These are phyloP conservation scores for Drepanosiphum platanoidis DNA, from an alignment of 2,888 invertebrate species.

Conservation along the genomic window DNA sequence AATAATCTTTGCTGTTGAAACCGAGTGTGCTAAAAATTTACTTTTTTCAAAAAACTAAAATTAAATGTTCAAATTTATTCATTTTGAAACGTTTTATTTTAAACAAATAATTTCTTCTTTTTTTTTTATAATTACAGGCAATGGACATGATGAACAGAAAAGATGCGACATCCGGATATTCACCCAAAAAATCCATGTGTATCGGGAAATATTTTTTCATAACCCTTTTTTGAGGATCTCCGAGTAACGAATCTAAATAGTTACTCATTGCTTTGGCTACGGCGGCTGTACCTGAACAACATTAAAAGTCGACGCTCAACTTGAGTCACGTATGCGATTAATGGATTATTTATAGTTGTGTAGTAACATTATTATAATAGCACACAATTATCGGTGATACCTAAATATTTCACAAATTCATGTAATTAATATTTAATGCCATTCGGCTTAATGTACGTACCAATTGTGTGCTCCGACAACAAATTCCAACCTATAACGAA, in stretches of 20 bases:
- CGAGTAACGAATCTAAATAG: constrained; percentile 76
- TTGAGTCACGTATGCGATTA: background rate
- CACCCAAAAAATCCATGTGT: constrained; percentile 72
- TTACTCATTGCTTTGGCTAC: constrained; percentile 80
- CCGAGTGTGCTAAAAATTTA: no score
- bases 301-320: background rate
- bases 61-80: background rate
- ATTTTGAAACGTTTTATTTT: background rate
- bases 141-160: constrained; percentile 74
- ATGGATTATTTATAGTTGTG: no score
- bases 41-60: no score
- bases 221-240: constrained; percentile 72
- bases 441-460: constrained; percentile 69
- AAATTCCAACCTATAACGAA: constrained; percentile 95
- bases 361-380: no score
- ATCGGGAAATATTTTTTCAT: constrained; percentile 73
- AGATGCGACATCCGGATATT: constrained; percentile 79
- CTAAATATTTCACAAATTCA: no score
- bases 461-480: constrained; percentile 87
- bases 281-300: constrained; percentile 75
- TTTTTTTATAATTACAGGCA: constrained; percentile 66
- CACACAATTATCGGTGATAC: no score
- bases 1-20: no score
- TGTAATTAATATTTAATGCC: no score
- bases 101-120: no score